Conservation (phyloP, 2,113 vertebrate species). For the Neotoma lepida region DNA sequence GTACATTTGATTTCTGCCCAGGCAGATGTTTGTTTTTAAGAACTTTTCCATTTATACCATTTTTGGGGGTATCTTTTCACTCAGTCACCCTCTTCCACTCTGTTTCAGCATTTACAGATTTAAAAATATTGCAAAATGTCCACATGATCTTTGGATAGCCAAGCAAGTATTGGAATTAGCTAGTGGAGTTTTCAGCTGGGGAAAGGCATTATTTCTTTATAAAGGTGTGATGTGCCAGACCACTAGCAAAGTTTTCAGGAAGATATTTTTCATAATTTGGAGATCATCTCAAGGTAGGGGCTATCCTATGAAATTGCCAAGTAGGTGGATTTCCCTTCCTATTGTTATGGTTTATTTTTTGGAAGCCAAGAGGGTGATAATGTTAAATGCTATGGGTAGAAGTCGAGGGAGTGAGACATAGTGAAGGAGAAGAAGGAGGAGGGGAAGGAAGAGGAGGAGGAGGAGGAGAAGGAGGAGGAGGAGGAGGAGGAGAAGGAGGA, state of each 20-base stretch:
- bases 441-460: neutral
- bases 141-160: neutral
- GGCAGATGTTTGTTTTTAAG: conserved; percentile 26
- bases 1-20: conserved; percentile 18
- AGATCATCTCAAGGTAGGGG: conserved; percentile 14
- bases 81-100: neutral
- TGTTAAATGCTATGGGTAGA: neutral
- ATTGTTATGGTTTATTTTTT: conserved; percentile 55
- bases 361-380: neutral
- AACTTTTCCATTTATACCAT: neutral
- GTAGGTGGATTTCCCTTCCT: conserved; percentile 13
- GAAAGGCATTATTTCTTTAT: conserved; percentile 42
- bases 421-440: neutral
- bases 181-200: conserved; percentile 46
- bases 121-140: neutral
- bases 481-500: neutral
- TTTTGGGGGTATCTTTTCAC: neutral
- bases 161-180: neutral
- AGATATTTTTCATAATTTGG: conserved; percentile 61
- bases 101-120: neutral
- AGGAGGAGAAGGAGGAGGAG: neutral
- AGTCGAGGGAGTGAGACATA: neutral
- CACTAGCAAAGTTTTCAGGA: neutral
- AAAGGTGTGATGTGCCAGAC: conserved; percentile 5
- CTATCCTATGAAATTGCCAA: conserved; percentile 37